These are phyloP conservation scores for Agrilus biguttatus DNA, from an alignment of 2,888 invertebrate genomes.

Conservation along the genomic window DNA sequence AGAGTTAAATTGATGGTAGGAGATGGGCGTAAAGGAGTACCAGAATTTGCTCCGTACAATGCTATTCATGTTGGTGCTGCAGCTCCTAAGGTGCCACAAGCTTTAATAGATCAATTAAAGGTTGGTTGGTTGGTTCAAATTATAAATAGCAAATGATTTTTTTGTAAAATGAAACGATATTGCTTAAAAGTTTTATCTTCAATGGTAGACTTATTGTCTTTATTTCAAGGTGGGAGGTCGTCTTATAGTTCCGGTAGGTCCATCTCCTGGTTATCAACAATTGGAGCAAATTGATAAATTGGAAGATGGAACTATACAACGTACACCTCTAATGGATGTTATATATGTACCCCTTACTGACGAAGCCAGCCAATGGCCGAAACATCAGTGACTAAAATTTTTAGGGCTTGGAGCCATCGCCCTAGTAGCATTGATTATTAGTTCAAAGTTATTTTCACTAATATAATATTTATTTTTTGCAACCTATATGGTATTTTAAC, in stretches of 20 bases:
- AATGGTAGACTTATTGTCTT: no score
- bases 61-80: conserved; percentile 92
- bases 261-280: conserved; percentile 72
- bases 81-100: conserved; percentile 59
- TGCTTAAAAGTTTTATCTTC: no score
- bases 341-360: conserved; percentile 95
- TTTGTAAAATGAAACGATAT: no score
- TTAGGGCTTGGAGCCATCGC: no score
- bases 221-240: conserved; percentile 61
- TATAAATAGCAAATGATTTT: no score
- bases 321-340: conserved; percentile 81
- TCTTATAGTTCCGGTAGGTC: conserved; percentile 81
- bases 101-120: conserved; percentile 73
- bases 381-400: conserved; percentile 17
- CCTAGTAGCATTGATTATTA: no score
- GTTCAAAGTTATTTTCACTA: no score
- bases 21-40: conserved; percentile 76
- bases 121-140: conserved; percentile 19
- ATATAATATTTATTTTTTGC: no score
- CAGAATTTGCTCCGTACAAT: conserved; percentile 66
- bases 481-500: no score
- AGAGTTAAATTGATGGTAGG: conserved; percentile 64
- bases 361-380: conserved; percentile 54
- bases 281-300: conserved; percentile 84
- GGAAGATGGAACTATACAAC: conserved; percentile 58